Conservation (phyloP, 1,140 invertebrate species). For the Trichonephila inaurata region DNA sequence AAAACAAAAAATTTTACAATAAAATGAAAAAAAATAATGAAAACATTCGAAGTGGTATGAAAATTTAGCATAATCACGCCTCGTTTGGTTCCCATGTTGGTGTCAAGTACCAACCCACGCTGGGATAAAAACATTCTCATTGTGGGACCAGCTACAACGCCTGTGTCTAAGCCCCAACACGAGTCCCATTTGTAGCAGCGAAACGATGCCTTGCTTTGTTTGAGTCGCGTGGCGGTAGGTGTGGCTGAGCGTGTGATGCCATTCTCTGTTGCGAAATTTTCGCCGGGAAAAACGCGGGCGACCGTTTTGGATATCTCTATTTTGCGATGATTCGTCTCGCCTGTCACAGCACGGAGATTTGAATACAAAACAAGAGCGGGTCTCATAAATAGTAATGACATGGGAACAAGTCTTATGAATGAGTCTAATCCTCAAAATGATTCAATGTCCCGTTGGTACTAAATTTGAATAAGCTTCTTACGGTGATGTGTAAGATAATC, state of each 20-base stretch:
- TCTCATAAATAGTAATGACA: constrained; percentile 72
- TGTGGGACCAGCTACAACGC: neutral
- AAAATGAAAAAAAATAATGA: constrained; percentile 6
- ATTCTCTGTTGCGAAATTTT: constrained; percentile 48
- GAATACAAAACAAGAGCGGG: constrained; percentile 32
- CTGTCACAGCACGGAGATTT: constrained; percentile 54
- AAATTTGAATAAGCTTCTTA: constrained; percentile 73
- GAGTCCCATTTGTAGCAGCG: constrained; percentile 26
- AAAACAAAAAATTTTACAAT: no score
- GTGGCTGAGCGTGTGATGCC: constrained; percentile 58
- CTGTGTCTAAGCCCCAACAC: constrained; percentile 62
- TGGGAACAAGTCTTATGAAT: constrained; percentile 37
- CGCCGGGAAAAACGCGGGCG: neutral
- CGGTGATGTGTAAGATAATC: constrained; percentile 48
- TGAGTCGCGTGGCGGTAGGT: constrained; percentile 68
- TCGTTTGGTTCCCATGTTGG: constrained; percentile 61
- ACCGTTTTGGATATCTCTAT: constrained; percentile 56
- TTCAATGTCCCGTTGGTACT: neutral
- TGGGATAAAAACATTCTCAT: constrained; percentile 59
- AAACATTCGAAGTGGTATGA: neutral
- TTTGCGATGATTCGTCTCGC: constrained; percentile 60
- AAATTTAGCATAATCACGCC: constrained; percentile 56
- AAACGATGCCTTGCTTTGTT: constrained; percentile 12
- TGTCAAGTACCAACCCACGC: constrained; percentile 66
- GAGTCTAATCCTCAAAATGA: constrained; percentile 38